Evolutionary conservation across 1,140 invertebrate genomes (phyloP).

Genomic region (Lamellibrachia luymesi): DNA sequence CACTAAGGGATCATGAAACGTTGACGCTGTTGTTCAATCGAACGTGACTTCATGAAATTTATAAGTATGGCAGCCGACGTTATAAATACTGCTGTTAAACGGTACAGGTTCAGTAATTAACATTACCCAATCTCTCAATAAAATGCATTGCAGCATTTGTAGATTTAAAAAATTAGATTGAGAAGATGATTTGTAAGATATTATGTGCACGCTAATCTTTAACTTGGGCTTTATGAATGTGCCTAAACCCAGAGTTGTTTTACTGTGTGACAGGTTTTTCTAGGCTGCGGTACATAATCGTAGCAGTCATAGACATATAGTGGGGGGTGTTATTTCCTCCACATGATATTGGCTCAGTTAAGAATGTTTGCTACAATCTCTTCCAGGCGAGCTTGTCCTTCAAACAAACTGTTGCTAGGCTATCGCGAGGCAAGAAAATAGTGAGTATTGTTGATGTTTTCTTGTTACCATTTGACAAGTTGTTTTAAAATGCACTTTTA

Average conservation of each 20-base stretch:
- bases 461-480: slow-evolving; percentile 6
- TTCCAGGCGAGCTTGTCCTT: slow-evolving; percentile 30
- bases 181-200: too few species aligned
- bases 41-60: not conserved
- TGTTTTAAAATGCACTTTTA: not conserved
- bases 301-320: not conserved
- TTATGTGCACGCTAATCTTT: too few species aligned
- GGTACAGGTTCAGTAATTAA: too few species aligned
- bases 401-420: slow-evolving; percentile 15
- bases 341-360: not conserved
- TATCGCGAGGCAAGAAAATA: slow-evolving; percentile 29
- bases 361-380: not conserved
- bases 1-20: not conserved
- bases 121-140: too few species aligned
- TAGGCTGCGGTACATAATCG: too few species aligned
- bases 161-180: too few species aligned
- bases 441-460: slow-evolving; percentile 25
- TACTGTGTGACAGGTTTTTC: too few species aligned
- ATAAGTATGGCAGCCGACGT: too few species aligned
- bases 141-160: too few species aligned
- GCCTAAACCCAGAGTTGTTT: too few species aligned
- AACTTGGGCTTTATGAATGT: too few species aligned
- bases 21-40: slow-evolving; percentile 2
- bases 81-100: too few species aligned
- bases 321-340: not conserved